Conservation (phyloP, 2,797 vertebrate species). For the Crenuchus spilurus region DNA sequence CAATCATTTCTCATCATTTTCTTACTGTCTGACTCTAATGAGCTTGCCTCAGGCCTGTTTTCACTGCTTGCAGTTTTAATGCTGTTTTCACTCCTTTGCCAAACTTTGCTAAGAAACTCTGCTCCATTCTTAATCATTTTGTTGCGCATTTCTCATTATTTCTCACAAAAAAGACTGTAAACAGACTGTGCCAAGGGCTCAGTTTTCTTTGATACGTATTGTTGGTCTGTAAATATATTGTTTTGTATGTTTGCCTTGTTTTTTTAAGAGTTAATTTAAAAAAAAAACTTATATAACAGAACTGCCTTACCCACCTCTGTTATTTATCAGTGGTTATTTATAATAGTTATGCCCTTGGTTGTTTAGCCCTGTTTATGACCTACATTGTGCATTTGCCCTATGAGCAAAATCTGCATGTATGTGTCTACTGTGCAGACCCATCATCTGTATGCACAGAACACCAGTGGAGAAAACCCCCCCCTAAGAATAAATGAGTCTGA, state of each 20-base stretch:
- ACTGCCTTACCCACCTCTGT: conserved; percentile 28
- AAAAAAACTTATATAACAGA: conserved; percentile 49
- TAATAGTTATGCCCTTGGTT: conserved; percentile 71
- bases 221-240: conserved; percentile 79
- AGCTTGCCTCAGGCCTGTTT: neutral
- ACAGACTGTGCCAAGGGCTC: conserved; percentile 25
- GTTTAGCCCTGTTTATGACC: conserved; percentile 38
- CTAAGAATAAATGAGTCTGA: conserved; percentile 10
- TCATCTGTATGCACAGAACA: conserved; percentile 3
- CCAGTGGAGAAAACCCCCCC: neutral
- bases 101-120: neutral
- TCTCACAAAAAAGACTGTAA: conserved; percentile 31
- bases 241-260: conserved; percentile 55
- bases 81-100: neutral
- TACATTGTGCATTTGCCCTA: conserved; percentile 25
- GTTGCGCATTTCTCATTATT: neutral
- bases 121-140: neutral
- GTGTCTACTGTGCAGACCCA: neutral
- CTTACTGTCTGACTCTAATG: neutral
- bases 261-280: conserved; percentile 50
- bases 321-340: conserved; percentile 67
- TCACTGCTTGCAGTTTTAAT: neutral
- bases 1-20: too few species aligned
- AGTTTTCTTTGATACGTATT: conserved; percentile 7
- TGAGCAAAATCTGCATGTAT: conserved; percentile 13